phyloP scores from a whole-genome alignment of 2,797 vertebrate species.

The Emydoidea blandingii region DNA sequence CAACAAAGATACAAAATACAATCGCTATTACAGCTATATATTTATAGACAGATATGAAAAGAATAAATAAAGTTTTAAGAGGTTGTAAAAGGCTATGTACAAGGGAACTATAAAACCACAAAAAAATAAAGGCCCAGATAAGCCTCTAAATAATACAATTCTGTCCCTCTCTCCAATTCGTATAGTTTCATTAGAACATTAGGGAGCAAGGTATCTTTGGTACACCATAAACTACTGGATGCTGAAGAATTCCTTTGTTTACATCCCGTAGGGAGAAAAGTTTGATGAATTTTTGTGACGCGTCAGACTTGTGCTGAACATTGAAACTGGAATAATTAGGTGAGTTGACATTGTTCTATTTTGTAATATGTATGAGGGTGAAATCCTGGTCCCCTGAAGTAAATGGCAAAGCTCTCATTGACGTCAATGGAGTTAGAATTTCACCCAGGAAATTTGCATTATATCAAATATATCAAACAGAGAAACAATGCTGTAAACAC shows the following conservation, averaged over 20 bases:
- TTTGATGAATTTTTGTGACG: not conserved
- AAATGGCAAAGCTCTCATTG: not conserved
- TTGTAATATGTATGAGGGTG: not conserved
- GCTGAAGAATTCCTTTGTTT: not conserved
- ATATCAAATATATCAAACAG: not conserved
- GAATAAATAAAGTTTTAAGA: not conserved
- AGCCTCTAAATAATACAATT: not conserved
- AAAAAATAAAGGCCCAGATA: not conserved
- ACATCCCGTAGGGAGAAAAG: not conserved
- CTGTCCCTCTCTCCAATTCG: not conserved
- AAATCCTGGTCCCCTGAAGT: not conserved
- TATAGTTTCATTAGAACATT: not conserved
- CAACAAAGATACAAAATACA: not conserved
- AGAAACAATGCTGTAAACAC: not conserved
- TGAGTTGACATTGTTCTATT: not conserved
- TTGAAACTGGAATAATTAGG: too few relatives aligned
- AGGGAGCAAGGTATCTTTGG: not conserved
- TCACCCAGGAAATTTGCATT: not conserved
- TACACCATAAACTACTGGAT: not conserved
- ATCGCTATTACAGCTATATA: not conserved
- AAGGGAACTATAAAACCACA: not conserved
- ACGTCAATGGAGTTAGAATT: not conserved
- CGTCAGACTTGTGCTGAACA: not conserved
- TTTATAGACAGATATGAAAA: constrained; percentile 2
- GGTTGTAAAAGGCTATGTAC: not conserved